Base-by-base conservation (phyloP, 2,797 vertebrate species). In the Botia kubotai region DNA sequence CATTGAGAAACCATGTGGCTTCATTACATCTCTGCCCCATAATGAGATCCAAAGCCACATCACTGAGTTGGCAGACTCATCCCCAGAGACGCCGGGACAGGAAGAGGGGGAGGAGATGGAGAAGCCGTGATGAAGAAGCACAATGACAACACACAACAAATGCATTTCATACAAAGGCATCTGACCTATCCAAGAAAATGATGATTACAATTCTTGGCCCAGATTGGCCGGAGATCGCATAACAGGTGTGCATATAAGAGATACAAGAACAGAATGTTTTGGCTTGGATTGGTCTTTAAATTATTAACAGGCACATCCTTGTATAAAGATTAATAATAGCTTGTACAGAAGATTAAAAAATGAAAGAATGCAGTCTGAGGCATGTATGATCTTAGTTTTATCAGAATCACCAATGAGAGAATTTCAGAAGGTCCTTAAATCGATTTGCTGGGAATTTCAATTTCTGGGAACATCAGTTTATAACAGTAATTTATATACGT, bases 11-110 rank as follows among this genome's bases (percentile, higher is more conserved):
- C 19, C 16, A 72, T 57, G 77, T 72, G 75, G 74, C 71, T 77
- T 57, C 71, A 84, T 82, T 78, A 79, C 36, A 70, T 72, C 26
- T 74, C 78, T 78, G 66, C 69, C 70, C 67, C 36, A 79, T 82
- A 75, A 81, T 75, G 55, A 78, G 79, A 78, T 82, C 65, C 75
- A 82, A 81, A 84, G 72, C 63, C 36, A 55, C 78, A 66, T 67
- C 60, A 78, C 68, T 62, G 57, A 58, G 50, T 46, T 77, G 57
- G 58, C 53, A 79, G 71, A 39, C 67, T 57, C n/a, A n/a, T n/a
- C n/a, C n/a, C n/a, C n/a, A n/a, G n/a, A n/a, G n/a, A n/a, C n/a
- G n/a, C 71, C 13, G 43, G 71, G 55, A 48, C 43, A 69, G 26
- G 26, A 77, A 71, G 80, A 70, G 57, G 57, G 23, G 57, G 58